Evolutionary conservation across 2,888 invertebrate species (phyloP).

Genomic region (Charanyca ferruginea): DNA sequence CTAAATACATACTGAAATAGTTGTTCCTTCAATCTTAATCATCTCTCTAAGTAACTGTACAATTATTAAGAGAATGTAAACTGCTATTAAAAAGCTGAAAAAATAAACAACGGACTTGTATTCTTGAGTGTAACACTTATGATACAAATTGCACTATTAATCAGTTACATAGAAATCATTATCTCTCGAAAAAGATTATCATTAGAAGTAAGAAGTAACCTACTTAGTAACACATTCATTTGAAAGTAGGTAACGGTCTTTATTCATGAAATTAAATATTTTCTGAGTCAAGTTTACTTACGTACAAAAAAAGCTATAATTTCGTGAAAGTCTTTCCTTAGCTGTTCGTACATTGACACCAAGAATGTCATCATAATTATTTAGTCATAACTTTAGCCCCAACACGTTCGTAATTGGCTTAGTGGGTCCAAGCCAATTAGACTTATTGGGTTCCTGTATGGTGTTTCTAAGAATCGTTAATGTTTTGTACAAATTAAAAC

Average conservation of each 20-base stretch:
- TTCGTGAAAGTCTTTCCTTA: conserved; percentile 35
- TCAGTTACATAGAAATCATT: background rate
- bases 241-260: background rate
- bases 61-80: background rate
- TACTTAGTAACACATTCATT: background rate
- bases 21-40: background rate
- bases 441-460: background rate
- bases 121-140: background rate
- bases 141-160: background rate
- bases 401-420: conserved; percentile 5
- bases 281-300: background rate
- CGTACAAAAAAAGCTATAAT: conserved; percentile 18
- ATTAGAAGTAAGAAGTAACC: background rate
- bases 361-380: conserved; percentile 52
- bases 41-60: background rate
- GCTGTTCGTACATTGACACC: conserved; percentile 20
- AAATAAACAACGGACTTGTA: background rate
- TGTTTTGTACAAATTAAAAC: background rate
- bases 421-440: too few species aligned
- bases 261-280: background rate
- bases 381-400: conserved; percentile 30
- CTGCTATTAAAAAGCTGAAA: background rate
- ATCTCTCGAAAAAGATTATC: background rate
- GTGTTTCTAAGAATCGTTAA: conserved; percentile 27
- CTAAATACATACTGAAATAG: background rate